phyloP scores from a whole-genome alignment of 2,113 vertebrate species.

The Brachypteracias leptosomus region DNA sequence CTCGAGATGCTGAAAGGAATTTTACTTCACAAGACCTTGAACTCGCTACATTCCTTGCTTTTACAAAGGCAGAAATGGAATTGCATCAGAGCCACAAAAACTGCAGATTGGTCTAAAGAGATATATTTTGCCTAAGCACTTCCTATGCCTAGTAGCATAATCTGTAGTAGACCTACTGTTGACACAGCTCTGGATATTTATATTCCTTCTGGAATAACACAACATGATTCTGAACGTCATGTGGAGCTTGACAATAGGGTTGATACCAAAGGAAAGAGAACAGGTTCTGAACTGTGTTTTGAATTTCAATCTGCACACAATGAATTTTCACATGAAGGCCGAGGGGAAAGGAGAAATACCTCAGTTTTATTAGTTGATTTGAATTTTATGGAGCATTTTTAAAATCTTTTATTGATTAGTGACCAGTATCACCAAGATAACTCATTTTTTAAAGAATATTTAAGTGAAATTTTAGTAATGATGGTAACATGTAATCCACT shows the following conservation, averaged over 20 bases:
- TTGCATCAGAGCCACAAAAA: constrained; percentile 7
- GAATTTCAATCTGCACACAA: constrained; percentile 41
- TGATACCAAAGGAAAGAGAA: constrained; percentile 24
- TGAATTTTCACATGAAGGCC: background rate
- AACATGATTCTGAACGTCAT: constrained; percentile 7
- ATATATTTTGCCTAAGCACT: background rate
- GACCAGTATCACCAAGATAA: background rate
- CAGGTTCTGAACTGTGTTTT: background rate
- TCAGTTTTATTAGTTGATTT: background rate
- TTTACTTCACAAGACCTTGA: constrained; percentile 10
- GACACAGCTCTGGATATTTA: constrained; percentile 43
- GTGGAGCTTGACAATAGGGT: constrained; percentile 37
- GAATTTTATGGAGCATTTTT: background rate
- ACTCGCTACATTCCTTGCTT: constrained; percentile 1
- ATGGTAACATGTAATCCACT: background rate
- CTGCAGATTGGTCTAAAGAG: background rate
- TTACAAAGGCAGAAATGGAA: constrained; percentile 10
- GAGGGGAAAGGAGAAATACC: background rate
- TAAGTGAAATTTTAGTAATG: background rate
- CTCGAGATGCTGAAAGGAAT: constrained; percentile 10
- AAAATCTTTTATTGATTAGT: background rate
- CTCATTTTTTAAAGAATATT: background rate
- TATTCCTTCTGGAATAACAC: constrained; percentile 40
- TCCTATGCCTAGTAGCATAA: background rate
- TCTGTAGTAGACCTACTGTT: constrained; percentile 34